A percentile compares a stretch with the other conserved stretches of the same genome.
Evolutionary conservation across 2,113 vertebrate genomes (phyloP).

Genomic region (Plestiodon gilberti): DNA sequence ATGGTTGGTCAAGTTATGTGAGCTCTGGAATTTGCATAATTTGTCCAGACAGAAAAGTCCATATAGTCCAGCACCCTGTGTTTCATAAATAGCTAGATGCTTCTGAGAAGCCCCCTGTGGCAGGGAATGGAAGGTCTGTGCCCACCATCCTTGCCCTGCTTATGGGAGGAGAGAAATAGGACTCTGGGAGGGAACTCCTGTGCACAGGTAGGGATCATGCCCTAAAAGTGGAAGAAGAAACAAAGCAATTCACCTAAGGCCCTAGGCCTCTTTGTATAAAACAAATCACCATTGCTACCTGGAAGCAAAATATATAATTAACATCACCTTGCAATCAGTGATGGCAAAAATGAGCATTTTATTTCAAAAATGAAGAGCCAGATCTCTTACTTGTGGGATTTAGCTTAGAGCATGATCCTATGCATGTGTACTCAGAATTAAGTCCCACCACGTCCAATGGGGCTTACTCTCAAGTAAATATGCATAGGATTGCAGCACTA

Average conservation of each 20-base stretch:
- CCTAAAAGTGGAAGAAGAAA: background rate
- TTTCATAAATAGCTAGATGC: background rate
- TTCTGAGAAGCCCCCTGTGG: too few species aligned
- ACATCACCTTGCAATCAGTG: constrained; percentile 49
- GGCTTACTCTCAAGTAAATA: background rate
- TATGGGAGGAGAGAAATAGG: background rate
- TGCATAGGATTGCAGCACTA: background rate
- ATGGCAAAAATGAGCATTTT: background rate
- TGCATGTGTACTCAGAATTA: background rate
- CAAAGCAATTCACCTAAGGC: background rate
- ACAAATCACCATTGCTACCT: constrained; percentile 72
- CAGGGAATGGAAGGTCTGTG: background rate
- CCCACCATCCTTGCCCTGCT: background rate
- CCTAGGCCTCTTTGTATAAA: background rate
- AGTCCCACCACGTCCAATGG: background rate
- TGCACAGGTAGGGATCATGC: background rate
- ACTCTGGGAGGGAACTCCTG: too few species aligned
- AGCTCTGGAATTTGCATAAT: background rate
- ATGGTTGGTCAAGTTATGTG: background rate
- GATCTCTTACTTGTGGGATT: background rate
- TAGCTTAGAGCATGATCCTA: background rate
- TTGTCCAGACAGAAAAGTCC: background rate
- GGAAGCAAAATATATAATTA: constrained; percentile 63
- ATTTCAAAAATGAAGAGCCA: background rate
- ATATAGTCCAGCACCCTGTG: background rate